phyloP scores from a whole-genome alignment of 2,113 vertebrate species.

The Onychorhynchus coronatus region DNA sequence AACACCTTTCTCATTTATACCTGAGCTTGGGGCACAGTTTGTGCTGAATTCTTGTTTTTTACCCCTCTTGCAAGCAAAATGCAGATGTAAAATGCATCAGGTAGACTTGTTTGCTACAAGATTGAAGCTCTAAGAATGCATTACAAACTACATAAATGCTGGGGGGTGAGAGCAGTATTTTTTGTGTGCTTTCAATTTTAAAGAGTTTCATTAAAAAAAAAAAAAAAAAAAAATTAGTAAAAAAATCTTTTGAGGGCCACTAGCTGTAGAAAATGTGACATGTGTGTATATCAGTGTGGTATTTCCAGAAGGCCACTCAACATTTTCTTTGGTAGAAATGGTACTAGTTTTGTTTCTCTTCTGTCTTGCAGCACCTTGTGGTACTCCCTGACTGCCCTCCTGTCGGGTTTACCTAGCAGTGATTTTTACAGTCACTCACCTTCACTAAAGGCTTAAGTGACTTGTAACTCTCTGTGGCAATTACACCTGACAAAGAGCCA shows the following conservation, averaged over 20 bases:
- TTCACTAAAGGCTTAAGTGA: neutral
- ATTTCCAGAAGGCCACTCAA: neutral
- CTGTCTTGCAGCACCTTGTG: neutral
- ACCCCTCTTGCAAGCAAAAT: neutral
- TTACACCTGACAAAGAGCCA: neutral
- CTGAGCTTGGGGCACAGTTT: neutral
- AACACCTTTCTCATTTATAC: neutral
- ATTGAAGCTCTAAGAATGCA: neutral
- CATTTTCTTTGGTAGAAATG: neutral
- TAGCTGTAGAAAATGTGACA: neutral
- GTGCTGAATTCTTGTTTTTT: neutral
- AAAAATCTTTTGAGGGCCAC: neutral
- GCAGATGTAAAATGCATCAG: neutral
- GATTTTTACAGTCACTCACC: neutral
- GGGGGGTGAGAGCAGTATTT: neutral
- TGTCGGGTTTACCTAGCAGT: rapidly evolving
- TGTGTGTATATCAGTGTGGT: neutral
- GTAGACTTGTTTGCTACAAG: neutral
- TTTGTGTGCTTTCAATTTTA: neutral
- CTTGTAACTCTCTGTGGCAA: neutral
- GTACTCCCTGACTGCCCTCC: neutral
- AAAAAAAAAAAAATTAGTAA: neutral
- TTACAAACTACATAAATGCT: neutral
- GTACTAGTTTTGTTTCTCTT: neutral
- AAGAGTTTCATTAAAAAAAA: neutral